These are phyloP conservation scores for Drosophila subpulchrella DNA, from an alignment of 1,140 invertebrate genomes.

Conservation along the genomic window DNA sequence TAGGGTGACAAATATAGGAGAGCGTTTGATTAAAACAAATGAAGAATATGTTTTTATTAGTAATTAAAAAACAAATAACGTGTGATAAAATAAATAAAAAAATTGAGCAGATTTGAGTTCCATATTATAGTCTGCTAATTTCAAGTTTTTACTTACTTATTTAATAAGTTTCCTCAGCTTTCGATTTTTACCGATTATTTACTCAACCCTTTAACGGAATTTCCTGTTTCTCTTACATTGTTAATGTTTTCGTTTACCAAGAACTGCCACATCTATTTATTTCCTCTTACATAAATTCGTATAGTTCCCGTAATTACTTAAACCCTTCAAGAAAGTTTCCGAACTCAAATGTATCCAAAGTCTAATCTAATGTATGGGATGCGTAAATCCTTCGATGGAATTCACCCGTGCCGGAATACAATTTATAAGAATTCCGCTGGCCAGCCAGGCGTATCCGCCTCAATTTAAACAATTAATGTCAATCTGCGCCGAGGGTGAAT, in stretches of 20 bases:
- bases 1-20: conserved; percentile 9
- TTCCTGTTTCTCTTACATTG: neutral
- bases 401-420: conserved; percentile 2
- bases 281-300: conserved; percentile 5
- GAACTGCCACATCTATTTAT: no score
- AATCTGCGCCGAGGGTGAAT: conserved; percentile 56
- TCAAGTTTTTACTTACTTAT: no score
- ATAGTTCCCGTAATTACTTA: conserved; percentile 10
- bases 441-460: conserved; percentile 26
- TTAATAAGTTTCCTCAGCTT: neutral
- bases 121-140: no score
- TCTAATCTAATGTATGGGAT: neutral
- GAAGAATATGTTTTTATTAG: no score
- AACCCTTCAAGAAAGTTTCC: conserved; percentile 24
- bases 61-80: no score
- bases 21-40: no score
- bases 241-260: neutral
- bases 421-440: conserved; percentile 29
- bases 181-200: neutral
- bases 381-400: conserved; percentile 32
- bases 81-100: no score
- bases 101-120: no score
- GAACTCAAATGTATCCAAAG: neutral
- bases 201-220: neutral
- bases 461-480: conserved; percentile 81